Conservation (phyloP, 2,888 invertebrate genomes). For the Phania funesta region DNA sequence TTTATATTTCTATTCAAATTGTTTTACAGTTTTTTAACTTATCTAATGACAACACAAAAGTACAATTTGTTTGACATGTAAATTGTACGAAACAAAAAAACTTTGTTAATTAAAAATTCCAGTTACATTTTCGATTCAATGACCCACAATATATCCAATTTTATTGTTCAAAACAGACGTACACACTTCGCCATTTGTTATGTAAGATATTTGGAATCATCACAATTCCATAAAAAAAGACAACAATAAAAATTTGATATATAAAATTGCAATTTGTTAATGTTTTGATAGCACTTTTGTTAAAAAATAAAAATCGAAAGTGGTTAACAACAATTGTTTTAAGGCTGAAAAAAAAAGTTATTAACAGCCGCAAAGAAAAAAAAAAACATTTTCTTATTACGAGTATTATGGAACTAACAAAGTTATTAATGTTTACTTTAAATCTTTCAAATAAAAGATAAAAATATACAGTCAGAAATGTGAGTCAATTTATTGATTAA, state of each 20-base stretch:
- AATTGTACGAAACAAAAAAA: not conserved
- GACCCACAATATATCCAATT: conserved; percentile 55
- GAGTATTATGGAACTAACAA: too few relatives aligned
- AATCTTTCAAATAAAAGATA: not conserved
- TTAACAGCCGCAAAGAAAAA: conserved; percentile 25
- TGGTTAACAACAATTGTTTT: conserved; percentile 37
- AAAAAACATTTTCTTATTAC: not conserved
- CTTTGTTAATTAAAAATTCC: conserved; percentile 47
- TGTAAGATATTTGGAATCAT: conserved; percentile 55
- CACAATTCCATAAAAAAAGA: conserved; percentile 38
- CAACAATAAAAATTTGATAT: conserved; percentile 24
- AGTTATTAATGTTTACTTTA: not conserved
- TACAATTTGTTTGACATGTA: conserved; percentile 11
- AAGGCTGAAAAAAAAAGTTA: not conserved
- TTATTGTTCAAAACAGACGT: conserved; percentile 28
- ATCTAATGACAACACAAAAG: not conserved
- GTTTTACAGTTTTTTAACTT: not conserved
- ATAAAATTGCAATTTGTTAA: conserved; percentile 51
- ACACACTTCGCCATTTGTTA: conserved; percentile 23
- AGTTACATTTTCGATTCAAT: conserved; percentile 52
- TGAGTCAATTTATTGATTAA: conserved; percentile 30
- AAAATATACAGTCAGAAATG: conserved; percentile 4
- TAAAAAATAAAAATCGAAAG: conserved; percentile 55
- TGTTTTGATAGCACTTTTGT: conserved; percentile 23
- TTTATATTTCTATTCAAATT: not conserved